Conservation (phyloP, 2,797 vertebrate genomes). For the Zalophus californianus region DNA sequence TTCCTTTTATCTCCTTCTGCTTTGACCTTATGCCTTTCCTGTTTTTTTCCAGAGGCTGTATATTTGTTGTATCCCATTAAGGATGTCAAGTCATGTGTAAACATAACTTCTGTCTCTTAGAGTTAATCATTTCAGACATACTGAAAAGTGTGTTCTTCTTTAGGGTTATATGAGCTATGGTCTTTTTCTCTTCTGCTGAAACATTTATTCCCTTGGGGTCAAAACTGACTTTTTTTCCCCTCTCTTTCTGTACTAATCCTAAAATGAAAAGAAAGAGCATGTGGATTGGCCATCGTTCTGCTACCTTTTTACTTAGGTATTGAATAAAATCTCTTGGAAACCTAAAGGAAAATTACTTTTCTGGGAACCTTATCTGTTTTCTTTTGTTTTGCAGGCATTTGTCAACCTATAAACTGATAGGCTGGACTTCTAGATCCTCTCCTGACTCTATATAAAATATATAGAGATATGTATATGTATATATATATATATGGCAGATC, state of each 20-base stretch:
- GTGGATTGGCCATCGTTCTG: background rate
- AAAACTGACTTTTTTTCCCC: background rate
- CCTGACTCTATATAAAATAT: background rate
- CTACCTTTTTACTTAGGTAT: background rate
- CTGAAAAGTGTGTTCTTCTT: background rate
- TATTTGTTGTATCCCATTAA: background rate
- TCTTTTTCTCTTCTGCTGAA: background rate
- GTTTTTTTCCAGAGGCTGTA: background rate
- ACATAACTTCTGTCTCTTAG: background rate
- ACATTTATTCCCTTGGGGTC: background rate
- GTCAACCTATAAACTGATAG: background rate
- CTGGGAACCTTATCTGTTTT: background rate
- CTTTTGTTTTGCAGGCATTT: background rate
- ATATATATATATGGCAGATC: background rate
- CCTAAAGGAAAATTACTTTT: background rate
- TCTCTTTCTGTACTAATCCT: background rate
- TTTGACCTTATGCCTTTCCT: background rate
- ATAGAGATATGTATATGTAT: background rate
- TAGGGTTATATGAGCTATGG: background rate
- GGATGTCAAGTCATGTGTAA: background rate
- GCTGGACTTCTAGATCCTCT: background rate
- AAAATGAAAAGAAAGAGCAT: background rate
- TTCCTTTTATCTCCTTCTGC: background rate
- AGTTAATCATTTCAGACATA: background rate
- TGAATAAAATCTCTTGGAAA: background rate